phyloP scores from a whole-genome alignment of 2,113 vertebrate genomes.

The Poeciliopsis retropinna region DNA sequence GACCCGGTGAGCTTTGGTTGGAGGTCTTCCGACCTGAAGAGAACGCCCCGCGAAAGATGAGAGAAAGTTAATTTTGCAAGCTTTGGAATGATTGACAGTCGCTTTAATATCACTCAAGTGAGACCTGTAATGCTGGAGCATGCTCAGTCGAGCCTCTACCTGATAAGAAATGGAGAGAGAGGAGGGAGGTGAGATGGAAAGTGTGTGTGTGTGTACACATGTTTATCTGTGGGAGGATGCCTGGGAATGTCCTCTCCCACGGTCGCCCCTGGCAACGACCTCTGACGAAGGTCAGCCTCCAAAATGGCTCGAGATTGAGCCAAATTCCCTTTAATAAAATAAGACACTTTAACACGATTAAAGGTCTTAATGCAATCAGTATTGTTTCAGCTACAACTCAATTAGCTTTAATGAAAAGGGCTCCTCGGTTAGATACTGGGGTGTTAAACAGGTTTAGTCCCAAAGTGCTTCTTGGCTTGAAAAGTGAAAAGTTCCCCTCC shows the following conservation, averaged over 20 bases:
- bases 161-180: slow-evolving; percentile 42
- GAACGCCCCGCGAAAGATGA: slow-evolving; percentile 48
- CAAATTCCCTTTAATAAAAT: slow-evolving; percentile 67
- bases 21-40: slow-evolving; percentile 35
- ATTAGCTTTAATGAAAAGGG: slow-evolving; percentile 70
- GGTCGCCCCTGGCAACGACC: slow-evolving; percentile 70
- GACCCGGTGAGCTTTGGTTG: slow-evolving; percentile 36
- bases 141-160: slow-evolving; percentile 24
- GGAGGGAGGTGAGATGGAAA: slow-evolving; percentile 34
- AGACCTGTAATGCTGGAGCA: slow-evolving; percentile 35
- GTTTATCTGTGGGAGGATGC: slow-evolving; percentile 64
- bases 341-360: slow-evolving; percentile 68
- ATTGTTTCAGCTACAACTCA: slow-evolving; percentile 67
- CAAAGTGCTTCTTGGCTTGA: slow-evolving; percentile 1
- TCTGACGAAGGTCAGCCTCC: slow-evolving; percentile 67
- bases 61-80: slow-evolving; percentile 23
- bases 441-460: slow-evolving; percentile 2
- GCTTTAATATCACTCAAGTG: slow-evolving; percentile 27
- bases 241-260: slow-evolving; percentile 37
- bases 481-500: background rate
- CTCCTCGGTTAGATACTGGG: slow-evolving; percentile 3
- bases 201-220: slow-evolving; percentile 45
- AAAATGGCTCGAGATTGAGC: slow-evolving; percentile 62
- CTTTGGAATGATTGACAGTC: slow-evolving; percentile 61
- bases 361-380: slow-evolving; percentile 62